Evolutionary conservation across 2,797 vertebrate genomes (phyloP).

Genomic region (Enteromius afrohamiltoni): DNA sequence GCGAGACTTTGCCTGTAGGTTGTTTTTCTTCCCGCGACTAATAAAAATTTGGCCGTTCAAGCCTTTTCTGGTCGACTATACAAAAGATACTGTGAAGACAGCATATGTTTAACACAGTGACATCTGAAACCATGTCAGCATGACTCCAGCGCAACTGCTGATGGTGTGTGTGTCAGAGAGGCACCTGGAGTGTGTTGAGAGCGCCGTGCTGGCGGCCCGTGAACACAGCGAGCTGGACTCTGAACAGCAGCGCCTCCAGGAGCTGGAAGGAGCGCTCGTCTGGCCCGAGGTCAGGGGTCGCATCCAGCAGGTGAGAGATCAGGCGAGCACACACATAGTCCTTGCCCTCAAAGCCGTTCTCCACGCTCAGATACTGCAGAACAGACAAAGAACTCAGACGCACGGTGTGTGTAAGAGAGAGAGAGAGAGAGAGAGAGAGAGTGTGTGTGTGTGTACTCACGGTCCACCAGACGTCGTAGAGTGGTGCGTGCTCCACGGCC

Average conservation of each 20-base stretch:
- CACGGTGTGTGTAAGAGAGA: neutral
- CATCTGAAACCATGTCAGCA: too few relatives aligned
- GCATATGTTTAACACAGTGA: too few relatives aligned
- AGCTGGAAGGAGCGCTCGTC: conserved; percentile 87
- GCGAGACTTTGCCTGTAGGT: too few relatives aligned
- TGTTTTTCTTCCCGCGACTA: too few relatives aligned
- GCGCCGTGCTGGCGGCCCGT: conserved; percentile 87
- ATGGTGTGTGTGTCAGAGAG: neutral
- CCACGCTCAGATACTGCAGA: conserved; percentile 87
- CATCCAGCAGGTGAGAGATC: conserved; percentile 81
- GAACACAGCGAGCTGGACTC: conserved; percentile 88
- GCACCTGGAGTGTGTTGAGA: conserved; percentile 87
- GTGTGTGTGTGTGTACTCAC: conserved; percentile 75
- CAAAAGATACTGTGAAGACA: too few relatives aligned
- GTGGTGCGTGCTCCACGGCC: conserved; percentile 92
- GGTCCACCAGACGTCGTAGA: conserved; percentile 90
- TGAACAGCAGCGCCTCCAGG: conserved; percentile 89
- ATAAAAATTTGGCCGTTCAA: too few relatives aligned
- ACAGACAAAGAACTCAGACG: neutral
- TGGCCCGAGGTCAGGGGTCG: conserved; percentile 62
- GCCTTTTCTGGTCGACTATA: too few relatives aligned
- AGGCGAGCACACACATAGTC: conserved; percentile 90
- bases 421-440: too few relatives aligned
- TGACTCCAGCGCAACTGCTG: too few relatives aligned
- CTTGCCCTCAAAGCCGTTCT: conserved; percentile 92